Evolutionary conservation across 2,888 invertebrate species (phyloP), one percentile per base, ranked within the genome.

Genomic region (Epirrita christyi): DNA sequence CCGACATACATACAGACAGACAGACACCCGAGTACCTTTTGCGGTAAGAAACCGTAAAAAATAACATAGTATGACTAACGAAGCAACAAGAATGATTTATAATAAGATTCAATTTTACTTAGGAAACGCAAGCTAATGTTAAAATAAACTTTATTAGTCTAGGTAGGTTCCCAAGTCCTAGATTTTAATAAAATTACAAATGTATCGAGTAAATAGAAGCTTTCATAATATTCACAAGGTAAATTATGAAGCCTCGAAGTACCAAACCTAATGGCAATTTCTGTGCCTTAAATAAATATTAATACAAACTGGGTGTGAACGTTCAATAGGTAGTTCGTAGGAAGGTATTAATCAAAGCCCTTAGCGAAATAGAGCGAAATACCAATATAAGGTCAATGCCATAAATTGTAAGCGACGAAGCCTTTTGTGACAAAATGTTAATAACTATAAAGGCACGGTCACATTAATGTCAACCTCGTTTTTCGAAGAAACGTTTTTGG

Each of bases 371-470:
- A 46, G 15, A 37, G 36, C 36, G n/a, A 51, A 59, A 59, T 51
- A 41, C 36, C 55, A 41, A 51, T 42, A n/a, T 36, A 47, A 56
- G 55, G 56, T 60, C 50, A 56, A 32, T 40, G 60, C 37, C 52
- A 45, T 45, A 14, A 53, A 45, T 41, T 52, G 10, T 43, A 50
- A 36, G 53, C 43, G 38, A 6, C 50, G 42, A 14, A 42, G 38
- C 49, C 61, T 59, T 58, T 67, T 67, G 65, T 65, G 56, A 60
- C 63, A 52, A 59, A 63, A 62, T 63, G 61, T 57, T 65, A 63
- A 59, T 63, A 58, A 56, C 49, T 44, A 37, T 58, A 57, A 37
- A 9, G 56, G 13, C 2, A 21, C 10, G n/a, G 10, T 41, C 32
- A 45, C 36, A 51, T n/a, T 3, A 28, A 37, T 15, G 14, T 21